Evolutionary conservation across 2,888 invertebrate species (phyloP), one percentile per base, ranked within the genome.

Genomic region (Eupithecia exiguata): DNA sequence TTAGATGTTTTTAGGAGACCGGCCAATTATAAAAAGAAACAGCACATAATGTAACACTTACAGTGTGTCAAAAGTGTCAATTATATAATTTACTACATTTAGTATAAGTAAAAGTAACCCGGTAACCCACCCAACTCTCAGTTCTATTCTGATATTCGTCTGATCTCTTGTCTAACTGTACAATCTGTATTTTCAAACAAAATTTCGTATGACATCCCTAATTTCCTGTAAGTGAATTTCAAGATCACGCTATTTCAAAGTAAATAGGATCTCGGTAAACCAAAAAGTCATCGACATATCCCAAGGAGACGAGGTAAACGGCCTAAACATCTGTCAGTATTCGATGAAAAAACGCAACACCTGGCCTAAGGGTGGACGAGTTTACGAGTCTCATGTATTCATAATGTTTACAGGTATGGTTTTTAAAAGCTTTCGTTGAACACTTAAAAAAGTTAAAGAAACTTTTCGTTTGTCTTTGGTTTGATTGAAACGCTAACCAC

Each of bases 311-410:
- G 81, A 84, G 87, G 87, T 87, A 87, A 87, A 87, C 77, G 87
- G 73, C 86, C 87, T 78, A 74, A 83, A 86, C 87, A 87, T 87
- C 87, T 87, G 87, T 83, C 81, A 77, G 36, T 16, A 58, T 49
- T 77, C 71, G 75, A 77, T 77, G 78, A 86, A 87, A 87, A 87
- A 87, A 84, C 78, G 77, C 71, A 76, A 79, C 87, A 87, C 87
- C 87, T 87, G 87, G 87, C 82, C 70, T 71, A 74, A 76, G 77
- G 36, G 75, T 21, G 35, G 46, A 49, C 72, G 68, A 53, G 73
- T 67, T 43, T 36, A 68, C 65, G 21, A 25, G 5, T 25, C 58
- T 25, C 21, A 38, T 38, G 40, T 66, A 25, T 38, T 38, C 36
- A 63, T 63, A 63, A 38, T 1, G n/a, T 36, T n/a, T n/a, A 30